A percentile compares a stretch with the other conserved stretches of the same genome.
These are phyloP conservation scores for Eira barbara DNA, from an alignment of 2,113 vertebrate species.

Conservation along the genomic window DNA sequence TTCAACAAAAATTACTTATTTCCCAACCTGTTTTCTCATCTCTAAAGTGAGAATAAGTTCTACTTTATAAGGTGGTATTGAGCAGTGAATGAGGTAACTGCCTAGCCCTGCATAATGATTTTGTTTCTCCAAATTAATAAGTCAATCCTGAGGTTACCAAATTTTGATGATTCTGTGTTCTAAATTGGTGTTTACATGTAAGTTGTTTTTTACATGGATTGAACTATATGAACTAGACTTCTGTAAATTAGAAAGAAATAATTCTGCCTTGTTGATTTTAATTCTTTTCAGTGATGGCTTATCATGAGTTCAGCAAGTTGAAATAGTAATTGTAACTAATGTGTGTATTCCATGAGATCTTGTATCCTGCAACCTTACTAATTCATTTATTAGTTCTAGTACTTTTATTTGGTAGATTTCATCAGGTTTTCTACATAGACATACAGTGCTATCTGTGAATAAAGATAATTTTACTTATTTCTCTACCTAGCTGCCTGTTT, in stretches of 20 bases:
- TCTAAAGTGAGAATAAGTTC: background rate
- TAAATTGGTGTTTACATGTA: background rate
- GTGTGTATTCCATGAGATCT: background rate
- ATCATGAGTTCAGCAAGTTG: background rate
- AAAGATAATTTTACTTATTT: background rate
- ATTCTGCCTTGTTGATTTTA: background rate
- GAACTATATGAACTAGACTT: background rate
- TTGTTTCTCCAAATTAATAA: background rate
- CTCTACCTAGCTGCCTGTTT: background rate
- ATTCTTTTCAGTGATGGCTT: background rate
- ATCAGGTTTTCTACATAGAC: background rate
- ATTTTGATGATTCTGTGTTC: background rate
- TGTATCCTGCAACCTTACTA: background rate
- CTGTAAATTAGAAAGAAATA: background rate
- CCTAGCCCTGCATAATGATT: background rate
- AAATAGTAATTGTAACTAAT: background rate
- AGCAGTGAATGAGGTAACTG: background rate
- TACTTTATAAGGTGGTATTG: background rate
- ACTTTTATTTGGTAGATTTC: background rate
- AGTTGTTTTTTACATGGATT: background rate
- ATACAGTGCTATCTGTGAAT: background rate
- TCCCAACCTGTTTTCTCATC: background rate
- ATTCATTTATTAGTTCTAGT: background rate
- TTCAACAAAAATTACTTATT: background rate
- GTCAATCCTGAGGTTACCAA: background rate